Evolutionary conservation across 2,113 vertebrate genomes (phyloP).

Genomic region (Pitta sordida): DNA sequence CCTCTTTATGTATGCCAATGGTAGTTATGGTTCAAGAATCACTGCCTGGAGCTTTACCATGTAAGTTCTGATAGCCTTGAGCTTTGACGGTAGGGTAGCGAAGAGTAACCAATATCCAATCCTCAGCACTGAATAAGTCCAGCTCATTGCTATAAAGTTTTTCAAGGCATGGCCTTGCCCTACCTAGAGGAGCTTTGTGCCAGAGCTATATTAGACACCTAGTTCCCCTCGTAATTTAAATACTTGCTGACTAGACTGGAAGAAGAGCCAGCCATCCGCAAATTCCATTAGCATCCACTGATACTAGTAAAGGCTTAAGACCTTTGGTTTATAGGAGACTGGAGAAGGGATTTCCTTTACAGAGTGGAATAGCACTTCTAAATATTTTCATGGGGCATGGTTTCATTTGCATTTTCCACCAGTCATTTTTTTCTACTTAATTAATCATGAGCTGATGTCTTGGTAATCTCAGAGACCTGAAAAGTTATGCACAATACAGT

Average conservation of each 20-base stretch:
- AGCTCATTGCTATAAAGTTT: not conserved
- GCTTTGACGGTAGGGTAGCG: not conserved
- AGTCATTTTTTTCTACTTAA: not conserved
- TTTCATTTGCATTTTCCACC: not conserved
- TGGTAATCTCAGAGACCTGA: not conserved
- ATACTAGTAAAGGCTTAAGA: not conserved
- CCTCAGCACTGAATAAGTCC: not conserved
- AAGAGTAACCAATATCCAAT: not conserved
- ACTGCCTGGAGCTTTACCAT: not conserved
- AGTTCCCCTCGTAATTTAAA: not conserved
- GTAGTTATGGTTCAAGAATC: not conserved
- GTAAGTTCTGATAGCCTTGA: not conserved
- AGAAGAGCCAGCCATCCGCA: not conserved
- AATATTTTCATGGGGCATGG: not conserved
- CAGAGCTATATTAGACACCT: not conserved
- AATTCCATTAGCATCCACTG: not conserved
- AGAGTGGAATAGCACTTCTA: not conserved
- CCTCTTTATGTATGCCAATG: rapidly evolving
- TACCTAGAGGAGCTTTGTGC: not conserved
- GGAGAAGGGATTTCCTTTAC: not conserved
- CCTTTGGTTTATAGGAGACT: not conserved
- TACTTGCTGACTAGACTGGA: not conserved
- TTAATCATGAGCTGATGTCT: not conserved
- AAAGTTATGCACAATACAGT: not conserved
- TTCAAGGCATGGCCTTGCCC: not conserved